Evolutionary conservation across 2,113 vertebrate genomes (phyloP), one percentile per base, ranked within the genome.

Genomic region (Toxotes jaculatrix): DNA sequence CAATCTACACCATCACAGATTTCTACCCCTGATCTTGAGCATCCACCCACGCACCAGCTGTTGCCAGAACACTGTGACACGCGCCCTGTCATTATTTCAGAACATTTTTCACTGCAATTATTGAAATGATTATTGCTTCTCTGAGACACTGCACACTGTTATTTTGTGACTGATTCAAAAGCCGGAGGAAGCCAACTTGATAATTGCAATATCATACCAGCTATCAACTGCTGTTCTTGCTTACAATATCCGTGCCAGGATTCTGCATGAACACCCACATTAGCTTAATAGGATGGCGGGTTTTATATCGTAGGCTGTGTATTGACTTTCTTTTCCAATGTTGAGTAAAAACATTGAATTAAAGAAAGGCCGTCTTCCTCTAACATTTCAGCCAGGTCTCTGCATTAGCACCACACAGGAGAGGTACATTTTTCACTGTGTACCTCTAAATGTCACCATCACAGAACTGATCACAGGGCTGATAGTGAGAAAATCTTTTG

Each of bases 41-140:
- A 23, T 27, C 71, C 69, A 32, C 85, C 87, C 81, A 84, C 87
- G 79, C 83, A 62, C 56, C 85, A 88, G 82, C 77, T 89, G 85
- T 59, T 86, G 77, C 53, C 67, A 77, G 59, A 62, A 53, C 79
- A 66, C 81, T 60, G 61, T 66, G 43, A 86, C 63, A 74, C 12
- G 61, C 0, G 4, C 65, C 43, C 57, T 56, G 64, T 83, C 62
- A 77, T 79, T 53, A 80, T 74, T 80, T 63, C 66, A 73, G 66
- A 78, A 66, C 36, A 51, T 55, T 78, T 84, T 55, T 67, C 60
- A 7, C 1, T 14, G 62, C 56, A 74, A 68, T 79, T 79, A 79
- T 62, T 75, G 19, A 57, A 87, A 80, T 65, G 57, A 81, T 73
- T 70, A 76, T 76, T 79, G 74, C 81, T 64, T 79, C 63, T 60